Conservation (phyloP, 2,797 vertebrate genomes). For the Acipenser transmontanus region DNA sequence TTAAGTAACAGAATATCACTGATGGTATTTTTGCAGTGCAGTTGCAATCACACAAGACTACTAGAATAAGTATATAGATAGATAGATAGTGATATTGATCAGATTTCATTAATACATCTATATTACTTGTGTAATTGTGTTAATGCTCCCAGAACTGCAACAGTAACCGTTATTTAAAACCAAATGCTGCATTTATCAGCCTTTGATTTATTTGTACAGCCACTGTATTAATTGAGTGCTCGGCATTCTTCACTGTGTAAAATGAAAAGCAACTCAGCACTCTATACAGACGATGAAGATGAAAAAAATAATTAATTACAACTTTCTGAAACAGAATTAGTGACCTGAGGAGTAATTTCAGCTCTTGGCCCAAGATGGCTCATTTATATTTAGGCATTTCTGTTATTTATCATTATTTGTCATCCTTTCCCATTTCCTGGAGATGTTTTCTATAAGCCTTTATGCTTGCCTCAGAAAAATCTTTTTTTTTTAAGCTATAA, state of each 20-base stretch:
- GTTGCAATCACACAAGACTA: no score
- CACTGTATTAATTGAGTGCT: slow-evolving; percentile 25
- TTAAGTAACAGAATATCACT: no score
- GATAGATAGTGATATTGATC: slow-evolving; percentile 30
- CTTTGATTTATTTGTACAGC: slow-evolving; percentile 28
- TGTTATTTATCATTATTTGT: slow-evolving; percentile 8
- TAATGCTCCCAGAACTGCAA: slow-evolving; percentile 29
- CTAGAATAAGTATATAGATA: slow-evolving; percentile 19
- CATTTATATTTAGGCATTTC: slow-evolving; percentile 24
- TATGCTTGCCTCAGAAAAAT: slow-evolving; percentile 24
- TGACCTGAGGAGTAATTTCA: slow-evolving; percentile 24
- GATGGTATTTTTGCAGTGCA: no score
- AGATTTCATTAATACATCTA: slow-evolving; percentile 27
- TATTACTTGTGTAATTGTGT: slow-evolving; percentile 28
- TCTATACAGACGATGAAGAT: slow-evolving; percentile 24
- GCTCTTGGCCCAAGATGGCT: slow-evolving; percentile 17
- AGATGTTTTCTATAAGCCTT: neutral
- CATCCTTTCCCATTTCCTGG: slow-evolving; percentile 9
- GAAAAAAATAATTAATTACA: slow-evolving; percentile 30
- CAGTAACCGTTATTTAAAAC: slow-evolving; percentile 32
- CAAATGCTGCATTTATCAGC: slow-evolving; percentile 34
- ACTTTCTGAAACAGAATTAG: slow-evolving; percentile 24
- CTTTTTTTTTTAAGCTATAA: slow-evolving; percentile 37
- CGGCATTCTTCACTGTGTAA: slow-evolving; percentile 24
- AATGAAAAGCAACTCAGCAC: slow-evolving; percentile 29